Percentiles rank a stretch among this genome's conserved stretches.
Conservation (phyloP, 2,888 invertebrate genomes). For the Chrysina gloriosa region DNA sequence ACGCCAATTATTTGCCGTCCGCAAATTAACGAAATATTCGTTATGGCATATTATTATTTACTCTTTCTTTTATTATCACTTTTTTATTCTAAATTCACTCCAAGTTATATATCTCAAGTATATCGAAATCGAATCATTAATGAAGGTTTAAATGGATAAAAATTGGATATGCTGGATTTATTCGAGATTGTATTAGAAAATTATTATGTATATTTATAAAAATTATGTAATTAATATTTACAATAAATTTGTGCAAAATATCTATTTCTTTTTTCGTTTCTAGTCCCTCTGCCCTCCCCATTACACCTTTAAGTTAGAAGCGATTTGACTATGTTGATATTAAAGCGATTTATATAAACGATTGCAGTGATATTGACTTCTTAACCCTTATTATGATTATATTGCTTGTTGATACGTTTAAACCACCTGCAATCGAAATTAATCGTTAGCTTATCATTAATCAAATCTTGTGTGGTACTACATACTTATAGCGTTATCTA, state of each 20-base stretch:
- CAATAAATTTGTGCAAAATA: conserved; percentile 39
- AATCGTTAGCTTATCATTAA: too few species aligned
- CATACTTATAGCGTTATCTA: too few species aligned
- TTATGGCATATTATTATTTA: neutral
- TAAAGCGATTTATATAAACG: too few species aligned
- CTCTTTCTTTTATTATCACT: neutral
- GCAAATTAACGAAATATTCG: neutral
- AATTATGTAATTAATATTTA: conserved; percentile 40
- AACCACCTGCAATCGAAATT: too few species aligned
- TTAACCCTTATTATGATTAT: too few species aligned
- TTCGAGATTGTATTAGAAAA: conserved; percentile 35
- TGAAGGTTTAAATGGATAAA: neutral
- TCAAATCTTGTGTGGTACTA: too few species aligned
- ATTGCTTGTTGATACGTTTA: too few species aligned
- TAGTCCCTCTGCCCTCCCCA: neutral
- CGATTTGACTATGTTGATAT: too few species aligned
- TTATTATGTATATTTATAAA: conserved; percentile 40
- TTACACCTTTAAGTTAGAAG: too few species aligned
- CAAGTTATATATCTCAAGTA: too few species aligned
- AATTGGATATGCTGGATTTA: conserved; percentile 15
- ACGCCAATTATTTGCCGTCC: neutral
- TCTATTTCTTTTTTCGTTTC: neutral
- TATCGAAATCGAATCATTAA: conserved; percentile 13
- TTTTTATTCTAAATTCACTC: neutral
- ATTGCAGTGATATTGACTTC: too few species aligned